Evolutionary conservation across 2,797 vertebrate genomes (phyloP).

Genomic region (Phalanger gymnotis): DNA sequence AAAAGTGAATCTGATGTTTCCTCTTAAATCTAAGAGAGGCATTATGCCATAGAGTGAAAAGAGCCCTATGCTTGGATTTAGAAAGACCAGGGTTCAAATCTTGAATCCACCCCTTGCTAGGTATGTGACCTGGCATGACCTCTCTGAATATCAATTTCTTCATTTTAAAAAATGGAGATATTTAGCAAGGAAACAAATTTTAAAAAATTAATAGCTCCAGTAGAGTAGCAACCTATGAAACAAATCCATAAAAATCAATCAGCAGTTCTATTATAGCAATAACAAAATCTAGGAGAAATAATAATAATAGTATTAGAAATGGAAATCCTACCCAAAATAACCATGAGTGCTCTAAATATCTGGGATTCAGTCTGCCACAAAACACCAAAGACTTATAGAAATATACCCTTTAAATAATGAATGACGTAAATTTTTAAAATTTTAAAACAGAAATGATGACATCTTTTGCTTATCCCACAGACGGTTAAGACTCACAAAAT

Average conservation of each 20-base stretch:
- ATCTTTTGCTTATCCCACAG: neutral
- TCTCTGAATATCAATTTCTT: neutral
- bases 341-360: neutral
- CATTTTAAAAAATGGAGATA: neutral
- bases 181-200: neutral
- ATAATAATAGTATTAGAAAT: neutral
- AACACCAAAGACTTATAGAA: neutral
- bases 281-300: neutral
- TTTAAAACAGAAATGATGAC: neutral
- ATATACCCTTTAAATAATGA: neutral
- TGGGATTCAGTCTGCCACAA: neutral
- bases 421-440: neutral
- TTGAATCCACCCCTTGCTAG: neutral
- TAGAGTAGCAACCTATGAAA: neutral
- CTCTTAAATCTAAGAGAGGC: neutral
- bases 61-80: neutral
- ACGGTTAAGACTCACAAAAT: neutral
- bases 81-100: neutral
- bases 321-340: neutral
- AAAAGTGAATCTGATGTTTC: neutral
- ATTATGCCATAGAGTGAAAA: neutral
- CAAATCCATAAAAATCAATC: neutral
- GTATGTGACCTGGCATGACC: neutral
- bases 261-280: neutral
- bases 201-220: neutral